Base-by-base conservation (phyloP, 1,140 invertebrate genomes). In the Wasmannia auropunctata region DNA sequence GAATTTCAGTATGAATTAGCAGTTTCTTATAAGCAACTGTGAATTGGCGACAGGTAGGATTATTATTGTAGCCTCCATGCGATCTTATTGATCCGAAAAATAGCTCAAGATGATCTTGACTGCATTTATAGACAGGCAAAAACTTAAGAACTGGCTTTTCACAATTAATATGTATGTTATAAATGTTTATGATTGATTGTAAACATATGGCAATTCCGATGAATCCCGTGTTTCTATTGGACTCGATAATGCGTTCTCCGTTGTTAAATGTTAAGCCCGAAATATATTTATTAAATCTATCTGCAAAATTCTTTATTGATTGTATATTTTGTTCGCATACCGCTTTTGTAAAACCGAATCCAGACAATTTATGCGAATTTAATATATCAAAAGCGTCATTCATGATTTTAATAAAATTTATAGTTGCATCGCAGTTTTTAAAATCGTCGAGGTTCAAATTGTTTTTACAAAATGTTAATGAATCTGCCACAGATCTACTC, bases 321-420 rank as follows among this genome's bases (percentile, higher is more conserved):
- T 46, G 3, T 67, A 67, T 67, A 46, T 16, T 67, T 67, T 67
- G 34, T 67, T 67, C 37, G 22, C 63, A 67, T 43, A 67, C 0
- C 11, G 67, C 43, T 49, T 49, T 28, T 8, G 49, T 70, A 6
- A 49, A 70, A 49, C 67, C 43, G 2, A 70, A 49, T 49, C 0
- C 43, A 5, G 43, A 70, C 5, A 70, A 51, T 49, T 70, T 70
- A 51, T 70, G 67, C 22, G 43, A 70, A 70, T 70, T 70, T 70
- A 70, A 49, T 16, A 49, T n/a, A 10, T 70, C 67, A 70, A 70
- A 70, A 2, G 8, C 6, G 10, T 70, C 25, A 16, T 70, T 70
- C 0, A 70, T 49, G 0, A 70, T 70, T 49, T 8, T 1, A 70
- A 70, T 11, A 11, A 70, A 70, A 49, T 70, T 51, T 31, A 70